These are phyloP conservation scores for Myanophis thanlyinensis DNA, from an alignment of 2,113 vertebrate species.

Conservation along the genomic window DNA sequence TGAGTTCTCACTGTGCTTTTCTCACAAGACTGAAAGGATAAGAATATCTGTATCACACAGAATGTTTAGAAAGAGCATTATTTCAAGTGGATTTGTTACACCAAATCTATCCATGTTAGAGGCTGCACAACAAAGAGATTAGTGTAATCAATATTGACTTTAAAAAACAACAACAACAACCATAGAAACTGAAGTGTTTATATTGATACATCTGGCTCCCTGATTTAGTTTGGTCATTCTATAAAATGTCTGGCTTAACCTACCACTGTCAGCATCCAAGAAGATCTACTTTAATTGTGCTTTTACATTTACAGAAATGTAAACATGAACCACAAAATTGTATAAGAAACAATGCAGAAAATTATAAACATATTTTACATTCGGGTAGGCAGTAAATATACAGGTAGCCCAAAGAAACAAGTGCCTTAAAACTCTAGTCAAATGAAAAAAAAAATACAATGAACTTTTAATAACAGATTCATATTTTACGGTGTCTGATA, in stretches of 20 bases:
- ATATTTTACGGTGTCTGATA: not conserved
- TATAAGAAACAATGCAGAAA: not conserved
- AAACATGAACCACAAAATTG: not conserved
- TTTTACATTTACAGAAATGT: not conserved
- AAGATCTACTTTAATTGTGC: not conserved
- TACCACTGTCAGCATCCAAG: too few relatives aligned
- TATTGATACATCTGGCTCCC: not conserved
- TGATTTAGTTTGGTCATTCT: not conserved
- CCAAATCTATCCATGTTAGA: not conserved
- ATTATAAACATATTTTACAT: not conserved
- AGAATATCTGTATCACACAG: not conserved
- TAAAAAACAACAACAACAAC: too few relatives aligned
- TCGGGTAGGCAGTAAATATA: not conserved
- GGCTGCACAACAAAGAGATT: not conserved
- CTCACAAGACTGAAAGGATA: not conserved
- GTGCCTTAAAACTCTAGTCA: not conserved
- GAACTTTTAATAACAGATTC: not conserved
- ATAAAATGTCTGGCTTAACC: not conserved
- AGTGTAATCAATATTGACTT: not conserved
- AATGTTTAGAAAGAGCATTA: not conserved
- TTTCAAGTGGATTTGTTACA: constrained; percentile 11
- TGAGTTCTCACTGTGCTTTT: not conserved
- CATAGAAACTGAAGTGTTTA: not conserved
- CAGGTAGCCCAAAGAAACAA: not conserved
- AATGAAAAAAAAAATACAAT: not conserved